phyloP scores from a whole-genome alignment of 2,113 vertebrate species.

The Cololabis saira region DNA sequence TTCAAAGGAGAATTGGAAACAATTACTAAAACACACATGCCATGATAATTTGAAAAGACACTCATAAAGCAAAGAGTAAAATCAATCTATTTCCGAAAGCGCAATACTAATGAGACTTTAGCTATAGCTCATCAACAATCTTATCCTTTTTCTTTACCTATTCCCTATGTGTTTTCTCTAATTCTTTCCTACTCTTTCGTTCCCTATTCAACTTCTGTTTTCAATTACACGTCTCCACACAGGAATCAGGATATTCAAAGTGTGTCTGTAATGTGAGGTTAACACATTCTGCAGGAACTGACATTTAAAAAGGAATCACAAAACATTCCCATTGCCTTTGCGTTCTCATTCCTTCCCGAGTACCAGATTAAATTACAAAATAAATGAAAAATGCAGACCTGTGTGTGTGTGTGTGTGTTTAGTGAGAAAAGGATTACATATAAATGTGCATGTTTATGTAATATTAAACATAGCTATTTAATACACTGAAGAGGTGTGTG shows the following conservation, averaged over 20 bases:
- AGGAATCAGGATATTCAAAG: constrained; percentile 71
- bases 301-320: constrained; percentile 92
- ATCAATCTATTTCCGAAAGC: constrained; percentile 51
- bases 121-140: constrained; percentile 57
- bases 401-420: constrained; percentile 22
- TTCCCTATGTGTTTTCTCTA: constrained; percentile 24
- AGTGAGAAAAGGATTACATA: constrained; percentile 15
- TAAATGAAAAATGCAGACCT: constrained; percentile 93
- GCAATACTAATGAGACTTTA: constrained; percentile 46
- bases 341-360: constrained; percentile 85
- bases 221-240: constrained; percentile 75
- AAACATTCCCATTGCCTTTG: constrained; percentile 80
- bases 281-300: constrained; percentile 76
- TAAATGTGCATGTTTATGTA: constrained; percentile 44
- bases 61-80: constrained; percentile 48
- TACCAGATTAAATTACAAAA: constrained; percentile 94
- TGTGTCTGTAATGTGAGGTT: constrained; percentile 73
- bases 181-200: constrained; percentile 15
- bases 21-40: constrained; percentile 75
- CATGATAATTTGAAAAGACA: constrained; percentile 52
- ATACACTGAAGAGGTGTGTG: constrained; percentile 19
- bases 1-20: constrained; percentile 73
- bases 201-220: constrained; percentile 55
- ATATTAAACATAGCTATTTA: constrained; percentile 56
- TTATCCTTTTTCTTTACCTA: constrained; percentile 18